Evolutionary conservation across 2,888 invertebrate genomes (phyloP).

Genomic region (Poecilus cupreus): DNA sequence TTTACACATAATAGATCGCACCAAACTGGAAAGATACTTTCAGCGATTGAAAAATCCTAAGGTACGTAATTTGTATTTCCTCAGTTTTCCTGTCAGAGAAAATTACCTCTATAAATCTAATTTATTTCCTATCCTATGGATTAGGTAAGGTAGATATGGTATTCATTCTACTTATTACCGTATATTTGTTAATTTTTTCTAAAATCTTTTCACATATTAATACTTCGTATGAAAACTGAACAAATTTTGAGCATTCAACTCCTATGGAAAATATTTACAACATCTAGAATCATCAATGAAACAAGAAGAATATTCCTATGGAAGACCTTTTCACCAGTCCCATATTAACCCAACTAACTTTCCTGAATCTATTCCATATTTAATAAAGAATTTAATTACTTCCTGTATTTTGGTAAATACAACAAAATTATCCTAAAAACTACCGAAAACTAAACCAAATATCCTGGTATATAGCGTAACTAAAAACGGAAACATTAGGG

Average conservation of each 20-base stretch:
- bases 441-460: no score
- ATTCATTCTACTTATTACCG: not conserved
- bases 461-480: not conserved
- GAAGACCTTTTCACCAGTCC: not conserved
- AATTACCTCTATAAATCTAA: not conserved
- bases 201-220: no score
- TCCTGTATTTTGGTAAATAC: no score
- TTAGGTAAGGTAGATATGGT: no score
- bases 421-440: no score
- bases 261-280: no score
- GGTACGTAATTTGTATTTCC: conserved; percentile 68
- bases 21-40: conserved; percentile 97
- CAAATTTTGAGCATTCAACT: no score
- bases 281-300: conserved; percentile 34
- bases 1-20: conserved; percentile 97
- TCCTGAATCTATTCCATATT: no score
- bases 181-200: not conserved
- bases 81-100: no score
- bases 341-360: not conserved
- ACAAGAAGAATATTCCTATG: not conserved
- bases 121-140: not conserved
- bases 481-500: not conserved
- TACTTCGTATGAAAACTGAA: no score
- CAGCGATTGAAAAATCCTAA: conserved; percentile 94
- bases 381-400: no score